phyloP scores from a whole-genome alignment of 2,797 vertebrate genomes.

The Staurois parvus region DNA sequence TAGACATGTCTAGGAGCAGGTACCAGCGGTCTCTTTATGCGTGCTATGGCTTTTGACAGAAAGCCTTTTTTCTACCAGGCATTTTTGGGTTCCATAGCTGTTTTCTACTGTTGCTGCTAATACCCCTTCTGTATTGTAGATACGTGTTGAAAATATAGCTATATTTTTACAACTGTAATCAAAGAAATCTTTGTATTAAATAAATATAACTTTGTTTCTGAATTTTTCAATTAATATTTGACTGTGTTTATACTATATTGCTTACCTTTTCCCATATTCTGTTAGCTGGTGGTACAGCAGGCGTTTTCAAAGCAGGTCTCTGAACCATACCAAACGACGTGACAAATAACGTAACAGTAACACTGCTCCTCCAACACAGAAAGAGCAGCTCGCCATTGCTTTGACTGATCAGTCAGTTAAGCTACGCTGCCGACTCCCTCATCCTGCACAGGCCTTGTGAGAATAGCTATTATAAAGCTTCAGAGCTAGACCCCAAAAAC shows the following conservation, averaged over 20 bases:
- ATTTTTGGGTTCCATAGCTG: too few species aligned
- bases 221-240: not conserved
- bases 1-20: not conserved
- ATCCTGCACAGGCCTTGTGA: conserved; percentile 29
- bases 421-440: conserved; percentile 26
- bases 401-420: conserved; percentile 41
- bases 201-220: too few species aligned
- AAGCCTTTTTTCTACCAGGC: not conserved
- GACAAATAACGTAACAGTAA: conserved; percentile 26
- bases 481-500: conserved; percentile 46
- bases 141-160: not conserved
- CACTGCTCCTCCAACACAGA: conserved; percentile 18
- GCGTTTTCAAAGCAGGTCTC: not conserved
- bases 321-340: conserved; percentile 22
- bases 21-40: not conserved
- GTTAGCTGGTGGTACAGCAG: not conserved
- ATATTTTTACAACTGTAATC: too few species aligned
- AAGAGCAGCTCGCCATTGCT: not conserved
- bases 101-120: not conserved
- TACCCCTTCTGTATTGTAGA: not conserved
- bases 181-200: too few species aligned
- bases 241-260: not conserved
- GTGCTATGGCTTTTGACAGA: not conserved
- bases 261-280: not conserved
- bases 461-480: conserved; percentile 55